Evolutionary conservation across 2,113 vertebrate species (phyloP).

Genomic region (Pterocles gutturalis): DNA sequence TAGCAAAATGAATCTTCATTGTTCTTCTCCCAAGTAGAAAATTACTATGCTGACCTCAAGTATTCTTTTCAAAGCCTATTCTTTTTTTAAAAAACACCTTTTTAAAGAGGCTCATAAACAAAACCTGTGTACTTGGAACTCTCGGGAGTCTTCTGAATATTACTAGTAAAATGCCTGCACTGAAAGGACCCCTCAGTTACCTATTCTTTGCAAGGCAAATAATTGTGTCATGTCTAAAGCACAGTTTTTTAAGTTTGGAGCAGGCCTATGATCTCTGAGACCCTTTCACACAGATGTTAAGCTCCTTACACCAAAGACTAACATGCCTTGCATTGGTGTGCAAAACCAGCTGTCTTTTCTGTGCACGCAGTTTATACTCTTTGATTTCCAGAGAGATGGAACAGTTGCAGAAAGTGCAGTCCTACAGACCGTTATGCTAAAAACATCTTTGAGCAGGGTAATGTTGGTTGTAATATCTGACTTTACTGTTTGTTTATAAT

Average conservation of each 20-base stretch:
- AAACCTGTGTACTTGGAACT: background rate
- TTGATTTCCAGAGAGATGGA: background rate
- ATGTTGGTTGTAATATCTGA: background rate
- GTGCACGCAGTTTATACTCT: background rate
- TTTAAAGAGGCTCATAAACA: background rate
- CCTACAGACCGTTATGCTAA: background rate
- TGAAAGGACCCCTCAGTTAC: background rate
- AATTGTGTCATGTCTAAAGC: background rate
- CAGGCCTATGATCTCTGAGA: fast-evolving
- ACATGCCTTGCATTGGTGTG: background rate
- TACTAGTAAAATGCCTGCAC: background rate
- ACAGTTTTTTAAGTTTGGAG: background rate
- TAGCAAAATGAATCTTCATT: background rate
- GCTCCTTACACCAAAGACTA: background rate
- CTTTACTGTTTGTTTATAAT: background rate
- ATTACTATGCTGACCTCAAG: background rate
- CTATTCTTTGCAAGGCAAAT: background rate
- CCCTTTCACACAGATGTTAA: background rate
- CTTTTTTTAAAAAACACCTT: background rate
- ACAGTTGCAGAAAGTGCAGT: background rate
- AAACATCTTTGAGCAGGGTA: background rate
- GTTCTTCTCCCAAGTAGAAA: background rate
- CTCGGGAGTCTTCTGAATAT: background rate
- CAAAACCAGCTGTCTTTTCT: background rate
- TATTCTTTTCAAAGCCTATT: background rate